Percentiles rank a stretch among this genome's conserved stretches.
phyloP scores from a whole-genome alignment of 2,888 invertebrate genomes.

The Lottia gigantea region DNA sequence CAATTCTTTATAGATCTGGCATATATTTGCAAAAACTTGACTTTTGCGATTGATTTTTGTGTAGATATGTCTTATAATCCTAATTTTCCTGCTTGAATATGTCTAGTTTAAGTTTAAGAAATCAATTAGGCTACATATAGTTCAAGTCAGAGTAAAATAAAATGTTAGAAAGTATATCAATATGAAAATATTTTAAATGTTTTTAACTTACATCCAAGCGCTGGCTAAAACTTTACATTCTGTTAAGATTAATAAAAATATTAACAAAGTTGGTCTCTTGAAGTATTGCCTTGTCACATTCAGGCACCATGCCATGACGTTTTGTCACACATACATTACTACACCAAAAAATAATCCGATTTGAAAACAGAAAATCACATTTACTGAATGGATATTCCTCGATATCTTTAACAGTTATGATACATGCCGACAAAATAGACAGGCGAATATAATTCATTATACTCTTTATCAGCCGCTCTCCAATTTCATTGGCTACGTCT shows the following conservation, averaged over 20 bases:
- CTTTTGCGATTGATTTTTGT: neutral
- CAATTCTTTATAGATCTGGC: no score
- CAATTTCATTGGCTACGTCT: neutral
- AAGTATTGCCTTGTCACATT: neutral
- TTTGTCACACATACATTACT: conserved; percentile 3
- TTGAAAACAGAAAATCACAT: neutral
- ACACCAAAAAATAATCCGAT: neutral
- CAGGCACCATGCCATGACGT: conserved; percentile 2
- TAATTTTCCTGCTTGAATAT: neutral
- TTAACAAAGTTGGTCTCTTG: neutral
- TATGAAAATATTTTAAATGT: neutral
- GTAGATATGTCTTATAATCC: neutral
- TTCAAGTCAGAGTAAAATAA: no score
- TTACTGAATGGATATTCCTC: conserved; percentile 3
- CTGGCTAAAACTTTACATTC: neutral
- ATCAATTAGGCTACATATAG: no score
- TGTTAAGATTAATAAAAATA: neutral
- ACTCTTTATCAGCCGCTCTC: conserved; percentile 2
- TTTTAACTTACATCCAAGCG: neutral
- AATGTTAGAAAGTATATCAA: no score
- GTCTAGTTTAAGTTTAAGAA: no score
- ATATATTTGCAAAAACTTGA: neutral
- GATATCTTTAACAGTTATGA: neutral
- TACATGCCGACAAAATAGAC: neutral
- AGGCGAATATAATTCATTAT: conserved; percentile 3